Conservation (phyloP, 2,888 invertebrate species). For the Craniophora ligustri region DNA sequence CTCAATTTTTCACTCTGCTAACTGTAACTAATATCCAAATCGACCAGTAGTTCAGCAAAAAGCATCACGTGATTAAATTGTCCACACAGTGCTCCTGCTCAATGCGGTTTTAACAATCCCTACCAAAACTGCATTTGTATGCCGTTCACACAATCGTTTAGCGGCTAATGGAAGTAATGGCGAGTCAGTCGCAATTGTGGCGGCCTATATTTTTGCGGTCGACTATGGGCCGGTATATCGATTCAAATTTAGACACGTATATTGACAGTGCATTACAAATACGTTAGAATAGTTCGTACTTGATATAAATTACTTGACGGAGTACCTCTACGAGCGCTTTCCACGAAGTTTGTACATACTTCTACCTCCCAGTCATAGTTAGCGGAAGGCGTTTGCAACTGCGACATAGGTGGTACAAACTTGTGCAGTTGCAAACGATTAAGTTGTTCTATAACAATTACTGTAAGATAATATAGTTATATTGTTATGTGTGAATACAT, state of each 20-base stretch:
- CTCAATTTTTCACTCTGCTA: background rate
- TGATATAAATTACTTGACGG: constrained; percentile 23
- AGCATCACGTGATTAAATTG: constrained; percentile 3
- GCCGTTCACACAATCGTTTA: constrained; percentile 19
- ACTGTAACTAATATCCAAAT: background rate
- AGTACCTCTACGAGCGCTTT: constrained; percentile 12
- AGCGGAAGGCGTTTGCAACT: constrained; percentile 18
- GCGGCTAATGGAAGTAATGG: constrained; percentile 23
- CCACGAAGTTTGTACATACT: constrained; percentile 28
- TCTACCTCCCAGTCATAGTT: constrained; percentile 22
- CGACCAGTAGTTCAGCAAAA: background rate
- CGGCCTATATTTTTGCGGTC: constrained; percentile 34
- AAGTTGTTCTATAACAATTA: constrained; percentile 22
- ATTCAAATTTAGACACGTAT: constrained; percentile 14
- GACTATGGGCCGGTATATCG: constrained; percentile 27
- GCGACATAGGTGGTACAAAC: constrained; percentile 18
- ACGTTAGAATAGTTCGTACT: constrained; percentile 22
- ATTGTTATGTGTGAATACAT: background rate
- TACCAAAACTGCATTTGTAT: constrained; percentile 24
- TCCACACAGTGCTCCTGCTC: background rate
- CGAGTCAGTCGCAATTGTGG: constrained; percentile 23
- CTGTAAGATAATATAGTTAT: constrained; percentile 6
- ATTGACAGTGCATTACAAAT: background rate
- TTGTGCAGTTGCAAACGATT: constrained; percentile 13
- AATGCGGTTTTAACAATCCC: constrained; percentile 9